These are phyloP conservation scores for Pogonocichla stellata DNA, from an alignment of 2,113 vertebrate genomes.

Conservation along the genomic window DNA sequence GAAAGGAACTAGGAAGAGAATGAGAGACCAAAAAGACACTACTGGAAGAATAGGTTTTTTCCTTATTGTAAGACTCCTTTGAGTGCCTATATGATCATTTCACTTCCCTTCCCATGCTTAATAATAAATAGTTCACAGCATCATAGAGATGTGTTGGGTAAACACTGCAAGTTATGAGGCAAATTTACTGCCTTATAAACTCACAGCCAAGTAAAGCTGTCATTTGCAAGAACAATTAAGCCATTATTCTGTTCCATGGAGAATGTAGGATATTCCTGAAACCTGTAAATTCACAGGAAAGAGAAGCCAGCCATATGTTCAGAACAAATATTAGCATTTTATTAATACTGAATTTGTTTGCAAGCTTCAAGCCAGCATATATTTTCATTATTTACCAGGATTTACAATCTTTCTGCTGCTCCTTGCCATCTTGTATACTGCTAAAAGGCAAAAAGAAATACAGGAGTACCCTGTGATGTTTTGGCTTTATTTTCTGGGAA, in stretches of 20 bases:
- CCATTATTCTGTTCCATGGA: slow-evolving; percentile 13
- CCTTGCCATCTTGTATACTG: background rate
- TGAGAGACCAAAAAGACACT: background rate
- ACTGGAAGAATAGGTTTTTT: background rate
- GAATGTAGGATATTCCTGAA: slow-evolving; percentile 10
- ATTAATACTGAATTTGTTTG: background rate
- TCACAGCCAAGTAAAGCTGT: slow-evolving; percentile 63
- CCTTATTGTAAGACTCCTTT: background rate
- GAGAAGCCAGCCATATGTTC: background rate
- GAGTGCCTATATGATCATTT: slow-evolving; percentile 2
- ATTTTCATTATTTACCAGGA: background rate
- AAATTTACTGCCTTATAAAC: slow-evolving; percentile 70
- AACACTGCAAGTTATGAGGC: slow-evolving; percentile 47
- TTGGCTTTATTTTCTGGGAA: background rate
- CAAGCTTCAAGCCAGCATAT: background rate
- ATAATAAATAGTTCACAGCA: slow-evolving; percentile 54
- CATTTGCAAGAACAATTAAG: slow-evolving; percentile 66
- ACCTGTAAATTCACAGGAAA: background rate
- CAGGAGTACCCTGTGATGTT: background rate
- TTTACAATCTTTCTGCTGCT: background rate
- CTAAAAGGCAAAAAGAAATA: background rate
- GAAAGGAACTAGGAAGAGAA: background rate
- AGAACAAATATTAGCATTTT: background rate
- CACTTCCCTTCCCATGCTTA: background rate
- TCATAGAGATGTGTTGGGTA: slow-evolving; percentile 42